phyloP scores from a whole-genome alignment of 2,888 invertebrate genomes.

The Apoda limacodes region DNA sequence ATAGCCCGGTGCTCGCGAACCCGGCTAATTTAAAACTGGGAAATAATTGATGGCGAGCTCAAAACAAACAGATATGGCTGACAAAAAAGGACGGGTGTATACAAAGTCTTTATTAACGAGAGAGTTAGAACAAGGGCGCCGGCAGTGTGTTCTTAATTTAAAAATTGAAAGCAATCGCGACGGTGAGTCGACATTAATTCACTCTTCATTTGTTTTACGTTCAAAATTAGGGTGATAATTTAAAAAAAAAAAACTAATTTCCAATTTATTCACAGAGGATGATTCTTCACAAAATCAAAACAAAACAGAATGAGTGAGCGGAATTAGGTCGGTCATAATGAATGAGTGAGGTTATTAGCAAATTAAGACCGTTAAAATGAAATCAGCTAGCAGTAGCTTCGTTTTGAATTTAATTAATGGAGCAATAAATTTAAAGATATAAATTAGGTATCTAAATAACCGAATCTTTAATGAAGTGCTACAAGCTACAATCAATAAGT shows the following conservation, averaged over 20 bases:
- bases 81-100: conserved; percentile 61
- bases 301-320: conserved; percentile 50
- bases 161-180: conserved; percentile 46
- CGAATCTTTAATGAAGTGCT: too few relatives aligned
- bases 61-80: conserved; percentile 67
- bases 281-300: conserved; percentile 47
- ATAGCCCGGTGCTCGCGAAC: conserved; percentile 45
- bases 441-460: conserved; percentile 43
- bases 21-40: conserved; percentile 61
- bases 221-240: conserved; percentile 29
- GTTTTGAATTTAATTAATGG: conserved; percentile 39
- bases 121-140: conserved; percentile 47
- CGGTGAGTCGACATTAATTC: conserved; percentile 53
- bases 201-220: conserved; percentile 35
- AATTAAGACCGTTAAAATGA: conserved; percentile 50
- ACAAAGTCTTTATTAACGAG: conserved; percentile 57
- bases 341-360: conserved; percentile 49
- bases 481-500: too few relatives aligned
- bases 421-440: conserved; percentile 45
- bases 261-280: conserved; percentile 45
- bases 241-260: conserved; percentile 42
- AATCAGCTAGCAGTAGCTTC: conserved; percentile 44
- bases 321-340: conserved; percentile 38
- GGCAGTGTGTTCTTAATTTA: conserved; percentile 41
- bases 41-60: conserved; percentile 65